Percentiles rank a stretch among this genome's conserved stretches.
phyloP scores from a whole-genome alignment of 2,797 vertebrate species.

The Moxostoma hubbsi region DNA sequence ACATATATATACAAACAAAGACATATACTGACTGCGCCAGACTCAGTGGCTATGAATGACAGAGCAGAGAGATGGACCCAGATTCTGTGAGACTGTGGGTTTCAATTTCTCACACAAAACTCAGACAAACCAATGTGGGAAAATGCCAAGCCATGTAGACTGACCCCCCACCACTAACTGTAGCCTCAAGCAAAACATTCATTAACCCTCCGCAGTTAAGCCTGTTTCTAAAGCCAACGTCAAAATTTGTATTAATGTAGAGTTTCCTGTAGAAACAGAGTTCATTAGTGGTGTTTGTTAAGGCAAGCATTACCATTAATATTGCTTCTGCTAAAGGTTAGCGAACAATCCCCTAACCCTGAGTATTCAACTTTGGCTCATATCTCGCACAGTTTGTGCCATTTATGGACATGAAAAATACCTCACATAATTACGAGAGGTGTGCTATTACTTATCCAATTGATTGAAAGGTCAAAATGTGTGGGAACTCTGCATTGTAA shows the following conservation, averaged over 20 bases:
- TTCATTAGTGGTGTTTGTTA: neutral
- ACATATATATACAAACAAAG: constrained; percentile 25
- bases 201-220: constrained; percentile 40
- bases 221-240: constrained; percentile 9
- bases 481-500: too few species aligned
- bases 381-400: too few species aligned
- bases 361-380: neutral
- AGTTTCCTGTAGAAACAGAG: neutral
- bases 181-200: constrained; percentile 44
- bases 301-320: neutral
- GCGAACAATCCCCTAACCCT: neutral
- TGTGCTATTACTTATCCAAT: too few species aligned
- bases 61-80: constrained; percentile 46
- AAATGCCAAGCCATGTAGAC: constrained; percentile 13
- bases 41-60: constrained; percentile 51
- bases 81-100: constrained; percentile 42
- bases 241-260: constrained; percentile 13
- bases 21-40: constrained; percentile 29
- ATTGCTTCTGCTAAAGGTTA: neutral
- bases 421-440: too few species aligned
- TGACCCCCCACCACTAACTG: constrained; percentile 15
- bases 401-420: neutral
- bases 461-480: too few species aligned
- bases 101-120: constrained; percentile 33
- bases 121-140: constrained; percentile 34